Conservation (phyloP, 2,113 vertebrate species). For the Rutilus rutilus region DNA sequence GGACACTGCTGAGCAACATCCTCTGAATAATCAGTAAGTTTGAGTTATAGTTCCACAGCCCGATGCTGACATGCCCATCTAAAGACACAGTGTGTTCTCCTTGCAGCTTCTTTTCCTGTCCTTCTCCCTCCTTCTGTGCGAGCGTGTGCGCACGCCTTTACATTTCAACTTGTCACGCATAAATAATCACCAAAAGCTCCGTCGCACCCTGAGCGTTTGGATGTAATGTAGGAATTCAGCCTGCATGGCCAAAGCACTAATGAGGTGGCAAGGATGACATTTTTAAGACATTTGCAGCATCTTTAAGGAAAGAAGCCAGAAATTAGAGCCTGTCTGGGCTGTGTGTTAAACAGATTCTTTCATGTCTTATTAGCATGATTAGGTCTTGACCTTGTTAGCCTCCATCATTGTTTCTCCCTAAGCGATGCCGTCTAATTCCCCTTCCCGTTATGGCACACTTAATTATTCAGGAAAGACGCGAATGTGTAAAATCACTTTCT, state of each 20-base stretch:
- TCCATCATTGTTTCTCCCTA: constrained; percentile 36
- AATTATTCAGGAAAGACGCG: constrained; percentile 43
- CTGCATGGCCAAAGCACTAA: constrained; percentile 36
- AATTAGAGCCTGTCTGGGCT: constrained; percentile 24
- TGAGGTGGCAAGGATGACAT: constrained; percentile 35
- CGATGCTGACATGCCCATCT: constrained; percentile 54
- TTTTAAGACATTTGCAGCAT: constrained; percentile 9
- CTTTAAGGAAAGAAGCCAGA: constrained; percentile 23
- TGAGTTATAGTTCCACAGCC: constrained; percentile 61
- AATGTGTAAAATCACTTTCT: constrained; percentile 29
- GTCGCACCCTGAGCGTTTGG: constrained; percentile 29
- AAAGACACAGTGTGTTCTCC: constrained; percentile 50
- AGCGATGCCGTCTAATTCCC: constrained; percentile 43
- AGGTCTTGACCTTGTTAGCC: constrained; percentile 51
- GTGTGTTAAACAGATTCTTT: constrained; percentile 52
- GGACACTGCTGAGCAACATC: constrained; percentile 57
- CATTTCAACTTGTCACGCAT: constrained; percentile 44
- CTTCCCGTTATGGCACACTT: constrained; percentile 32
- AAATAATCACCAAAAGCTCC: constrained; percentile 52
- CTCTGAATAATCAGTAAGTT: constrained; percentile 63
- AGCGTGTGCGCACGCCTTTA: neutral
- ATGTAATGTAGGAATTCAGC: constrained; percentile 28
- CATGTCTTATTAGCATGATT: constrained; percentile 51
- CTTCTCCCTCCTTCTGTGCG: neutral
- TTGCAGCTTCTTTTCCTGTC: constrained; percentile 39